Evolutionary conservation across 2,888 invertebrate species (phyloP).

Genomic region (Drosophila basisetae): DNA sequence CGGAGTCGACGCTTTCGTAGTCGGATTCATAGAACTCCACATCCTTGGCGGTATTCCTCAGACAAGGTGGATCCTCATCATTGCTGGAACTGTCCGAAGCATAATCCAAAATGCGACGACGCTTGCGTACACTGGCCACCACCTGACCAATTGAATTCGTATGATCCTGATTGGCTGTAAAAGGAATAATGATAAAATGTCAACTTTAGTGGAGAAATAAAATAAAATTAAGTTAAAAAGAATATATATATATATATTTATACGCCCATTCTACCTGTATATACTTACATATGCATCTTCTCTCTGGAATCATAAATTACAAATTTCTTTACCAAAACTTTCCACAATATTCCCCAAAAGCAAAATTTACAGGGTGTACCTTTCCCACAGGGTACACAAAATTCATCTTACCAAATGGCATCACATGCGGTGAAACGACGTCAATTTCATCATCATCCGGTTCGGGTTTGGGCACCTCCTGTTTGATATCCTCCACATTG

Average conservation of each 20-base stretch:
- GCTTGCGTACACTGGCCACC: constrained; percentile 86
- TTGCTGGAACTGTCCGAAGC: constrained; percentile 89
- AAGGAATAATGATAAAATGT: background rate
- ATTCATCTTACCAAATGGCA: constrained; percentile 87
- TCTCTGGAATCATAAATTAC: background rate
- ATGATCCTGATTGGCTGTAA: constrained; percentile 81
- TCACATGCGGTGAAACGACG: constrained; percentile 86
- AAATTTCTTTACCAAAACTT: background rate
- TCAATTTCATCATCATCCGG: constrained; percentile 86
- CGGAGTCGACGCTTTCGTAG: constrained; percentile 91
- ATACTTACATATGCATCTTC: background rate
- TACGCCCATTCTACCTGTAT: background rate
- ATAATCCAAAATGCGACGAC: constrained; percentile 88
- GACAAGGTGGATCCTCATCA: constrained; percentile 89
- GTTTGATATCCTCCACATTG: constrained; percentile 83
- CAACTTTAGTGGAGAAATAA: background rate
- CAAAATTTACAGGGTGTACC: background rate
- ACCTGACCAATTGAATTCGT: constrained; percentile 86
- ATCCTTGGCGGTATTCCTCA: constrained; percentile 88
- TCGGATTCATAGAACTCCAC: constrained; percentile 90
- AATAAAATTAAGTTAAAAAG: too few species aligned
- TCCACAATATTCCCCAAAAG: background rate
- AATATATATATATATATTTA: background rate
- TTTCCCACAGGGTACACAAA: background rate
- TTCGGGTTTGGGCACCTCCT: constrained; percentile 66